A percentile compares a stretch with the other conserved stretches of the same genome.
Evolutionary conservation across 2,797 vertebrate genomes (phyloP).

Genomic region (Acrossocheilus wenchowensis): DNA sequence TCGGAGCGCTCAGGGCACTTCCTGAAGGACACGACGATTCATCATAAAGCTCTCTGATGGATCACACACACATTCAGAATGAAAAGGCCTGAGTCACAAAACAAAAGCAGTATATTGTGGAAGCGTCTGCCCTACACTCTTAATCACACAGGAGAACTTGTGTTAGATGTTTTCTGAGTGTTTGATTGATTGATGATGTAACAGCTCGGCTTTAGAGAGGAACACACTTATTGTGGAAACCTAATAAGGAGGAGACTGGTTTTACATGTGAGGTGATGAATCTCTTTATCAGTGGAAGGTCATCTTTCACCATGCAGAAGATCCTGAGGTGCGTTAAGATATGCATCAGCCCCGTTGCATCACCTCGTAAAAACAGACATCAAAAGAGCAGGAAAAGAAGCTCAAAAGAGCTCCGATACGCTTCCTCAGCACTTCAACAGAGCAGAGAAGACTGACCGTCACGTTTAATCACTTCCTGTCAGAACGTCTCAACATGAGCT

Average conservation of each 20-base stretch:
- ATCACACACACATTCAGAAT: slow-evolving; percentile 56
- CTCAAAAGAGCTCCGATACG: slow-evolving; percentile 21
- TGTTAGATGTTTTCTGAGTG: not conserved
- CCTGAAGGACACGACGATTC: slow-evolving; percentile 55
- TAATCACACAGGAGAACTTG: slow-evolving; percentile 33
- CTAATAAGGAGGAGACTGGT: slow-evolving; percentile 16
- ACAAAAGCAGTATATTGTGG: slow-evolving; percentile 34
- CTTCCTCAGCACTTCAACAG: slow-evolving; percentile 36
- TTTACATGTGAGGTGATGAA: slow-evolving; percentile 36
- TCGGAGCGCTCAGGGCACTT: slow-evolving; percentile 49
- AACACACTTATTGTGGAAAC: slow-evolving; percentile 11
- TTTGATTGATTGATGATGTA: slow-evolving; percentile 47
- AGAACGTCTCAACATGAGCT: not conserved
- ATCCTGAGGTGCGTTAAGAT: slow-evolving; percentile 18
- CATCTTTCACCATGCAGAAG: slow-evolving; percentile 26
- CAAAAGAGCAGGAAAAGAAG: slow-evolving; percentile 23
- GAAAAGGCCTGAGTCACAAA: slow-evolving; percentile 43
- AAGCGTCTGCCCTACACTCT: not conserved
- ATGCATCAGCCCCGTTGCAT: slow-evolving; percentile 37
- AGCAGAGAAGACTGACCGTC: not conserved
- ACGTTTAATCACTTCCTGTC: slow-evolving; percentile 19
- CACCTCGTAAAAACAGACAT: slow-evolving; percentile 36
- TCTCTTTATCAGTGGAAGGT: slow-evolving; percentile 40
- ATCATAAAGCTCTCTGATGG: slow-evolving; percentile 54
- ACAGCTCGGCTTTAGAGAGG: slow-evolving; percentile 18